Conservation (phyloP, 2,113 vertebrate genomes). For the Brevimyrus niger region DNA sequence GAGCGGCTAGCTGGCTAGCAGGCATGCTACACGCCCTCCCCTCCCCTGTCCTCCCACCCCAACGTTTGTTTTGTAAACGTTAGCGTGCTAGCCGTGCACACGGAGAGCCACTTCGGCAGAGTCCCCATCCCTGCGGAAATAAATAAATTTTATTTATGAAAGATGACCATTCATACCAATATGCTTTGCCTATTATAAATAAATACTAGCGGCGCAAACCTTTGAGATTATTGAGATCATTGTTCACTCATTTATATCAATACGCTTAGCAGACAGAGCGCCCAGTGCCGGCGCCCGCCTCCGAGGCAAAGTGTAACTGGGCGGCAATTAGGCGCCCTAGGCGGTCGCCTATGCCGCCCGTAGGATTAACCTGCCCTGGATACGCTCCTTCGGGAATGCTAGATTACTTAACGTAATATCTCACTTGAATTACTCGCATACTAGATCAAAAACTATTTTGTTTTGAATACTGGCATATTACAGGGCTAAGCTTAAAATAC, state of each 20-base stretch:
- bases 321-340: too few species aligned
- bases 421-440: neutral
- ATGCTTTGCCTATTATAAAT: neutral
- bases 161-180: neutral
- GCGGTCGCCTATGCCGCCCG: too few species aligned
- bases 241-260: neutral
- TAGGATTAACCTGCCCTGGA: too few species aligned
- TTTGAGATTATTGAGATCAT: neutral
- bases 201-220: neutral
- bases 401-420: neutral
- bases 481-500: too few species aligned
- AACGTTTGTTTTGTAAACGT: neutral
- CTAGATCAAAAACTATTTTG: neutral
- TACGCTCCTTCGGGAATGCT: neutral
- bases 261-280: neutral
- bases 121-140: neutral
- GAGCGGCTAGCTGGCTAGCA: neutral
- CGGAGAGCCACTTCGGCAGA: neutral
- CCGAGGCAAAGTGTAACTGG: too few species aligned
- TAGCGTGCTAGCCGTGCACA: neutral
- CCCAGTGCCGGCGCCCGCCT: too few species aligned
- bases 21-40: constrained; percentile 1
- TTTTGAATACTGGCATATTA: too few species aligned
- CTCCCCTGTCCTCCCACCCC: neutral
- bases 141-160: too few species aligned